Conservation (phyloP, 2,888 invertebrate genomes). For the Campoplex nolae region DNA sequence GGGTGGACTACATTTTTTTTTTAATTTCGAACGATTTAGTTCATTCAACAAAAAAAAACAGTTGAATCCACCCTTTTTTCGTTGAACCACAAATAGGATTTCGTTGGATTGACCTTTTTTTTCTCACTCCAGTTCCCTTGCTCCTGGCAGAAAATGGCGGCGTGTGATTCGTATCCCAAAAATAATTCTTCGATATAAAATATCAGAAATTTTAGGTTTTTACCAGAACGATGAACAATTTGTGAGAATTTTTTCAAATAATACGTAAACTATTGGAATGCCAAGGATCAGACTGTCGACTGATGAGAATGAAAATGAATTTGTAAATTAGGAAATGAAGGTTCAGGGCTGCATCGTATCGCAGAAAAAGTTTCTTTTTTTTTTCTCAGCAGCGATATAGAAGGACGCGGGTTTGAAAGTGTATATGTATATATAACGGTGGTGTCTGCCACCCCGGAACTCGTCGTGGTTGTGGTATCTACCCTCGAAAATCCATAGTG, state of each 20-base stretch:
- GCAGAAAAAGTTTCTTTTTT: constrained; percentile 40
- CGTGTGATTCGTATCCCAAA: background rate
- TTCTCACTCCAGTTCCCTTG: too few relatives aligned
- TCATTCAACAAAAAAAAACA: too few relatives aligned
- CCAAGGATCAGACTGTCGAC: background rate
- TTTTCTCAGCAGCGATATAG: background rate
- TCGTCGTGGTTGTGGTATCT: constrained; percentile 77
- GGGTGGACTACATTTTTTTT: too few relatives aligned
- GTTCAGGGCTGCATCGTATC: background rate
- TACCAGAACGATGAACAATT: background rate
- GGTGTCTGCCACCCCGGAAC: constrained; percentile 81
- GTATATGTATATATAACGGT: constrained; percentile 49
- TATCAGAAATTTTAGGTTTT: background rate
- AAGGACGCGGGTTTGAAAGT: constrained; percentile 63
- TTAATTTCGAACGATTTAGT: too few relatives aligned
- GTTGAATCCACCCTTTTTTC: too few relatives aligned
- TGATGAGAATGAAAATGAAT: background rate
- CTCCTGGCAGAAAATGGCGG: background rate
- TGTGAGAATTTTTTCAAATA: background rate
- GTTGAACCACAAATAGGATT: too few relatives aligned
- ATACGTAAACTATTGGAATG: background rate
- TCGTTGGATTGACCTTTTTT: too few relatives aligned
- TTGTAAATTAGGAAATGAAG: background rate
- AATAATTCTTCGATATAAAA: background rate
- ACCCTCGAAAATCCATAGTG: constrained; percentile 84